Conservation (phyloP, 2,797 vertebrate genomes). For the Tamandua tetradactyla region DNA sequence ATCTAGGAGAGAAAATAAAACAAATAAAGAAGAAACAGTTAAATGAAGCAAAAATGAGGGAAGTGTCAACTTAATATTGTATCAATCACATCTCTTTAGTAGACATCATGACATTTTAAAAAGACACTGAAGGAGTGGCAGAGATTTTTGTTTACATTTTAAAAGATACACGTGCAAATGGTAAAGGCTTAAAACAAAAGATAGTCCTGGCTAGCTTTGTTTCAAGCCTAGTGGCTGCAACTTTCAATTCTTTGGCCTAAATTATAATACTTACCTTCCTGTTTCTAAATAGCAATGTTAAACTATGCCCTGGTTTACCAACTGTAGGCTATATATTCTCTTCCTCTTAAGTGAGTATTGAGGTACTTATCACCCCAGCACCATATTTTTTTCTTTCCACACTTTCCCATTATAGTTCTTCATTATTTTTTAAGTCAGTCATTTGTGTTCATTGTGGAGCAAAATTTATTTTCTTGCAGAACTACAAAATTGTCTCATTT, state of each 20-base stretch:
- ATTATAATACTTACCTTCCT: background rate
- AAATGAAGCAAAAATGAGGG: background rate
- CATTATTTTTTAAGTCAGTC: background rate
- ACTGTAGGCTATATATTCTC: background rate
- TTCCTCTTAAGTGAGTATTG: background rate
- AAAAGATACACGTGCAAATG: background rate
- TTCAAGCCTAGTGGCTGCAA: background rate
- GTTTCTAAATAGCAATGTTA: constrained; percentile 1
- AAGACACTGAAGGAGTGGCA: background rate
- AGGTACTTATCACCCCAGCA: background rate
- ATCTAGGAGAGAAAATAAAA: background rate
- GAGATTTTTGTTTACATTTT: constrained; percentile 4
- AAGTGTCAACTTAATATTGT: background rate
- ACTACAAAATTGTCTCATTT: constrained; percentile 1
- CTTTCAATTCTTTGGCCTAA: background rate
- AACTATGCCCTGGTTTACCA: background rate
- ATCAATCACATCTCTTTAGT: background rate
- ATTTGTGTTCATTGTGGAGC: background rate
- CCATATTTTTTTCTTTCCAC: background rate
- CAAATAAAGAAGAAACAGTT: background rate
- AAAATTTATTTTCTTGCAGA: background rate
- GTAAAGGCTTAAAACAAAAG: background rate
- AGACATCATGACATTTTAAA: constrained; percentile 12
- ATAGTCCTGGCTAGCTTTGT: background rate
- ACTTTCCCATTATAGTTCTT: background rate